Percentiles rank a stretch among this genome's conserved stretches.
Evolutionary conservation across 2,797 vertebrate species (phyloP).

Genomic region (Aphelocoma californica): DNA sequence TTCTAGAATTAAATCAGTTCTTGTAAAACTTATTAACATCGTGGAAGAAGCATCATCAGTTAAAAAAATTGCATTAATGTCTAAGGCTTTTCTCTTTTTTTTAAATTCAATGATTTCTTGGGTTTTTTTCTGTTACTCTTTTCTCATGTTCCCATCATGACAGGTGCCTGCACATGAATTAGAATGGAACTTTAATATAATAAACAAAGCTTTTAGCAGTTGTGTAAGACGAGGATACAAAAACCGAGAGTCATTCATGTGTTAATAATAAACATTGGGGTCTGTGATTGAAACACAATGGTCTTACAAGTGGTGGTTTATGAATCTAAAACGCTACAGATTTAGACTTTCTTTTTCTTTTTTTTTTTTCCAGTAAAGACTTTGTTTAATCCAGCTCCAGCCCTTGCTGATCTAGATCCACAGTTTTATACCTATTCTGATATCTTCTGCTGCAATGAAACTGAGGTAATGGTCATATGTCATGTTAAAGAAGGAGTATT

Average conservation of each 20-base stretch:
- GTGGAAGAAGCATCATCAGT: not conserved
- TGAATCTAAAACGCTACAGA: not conserved
- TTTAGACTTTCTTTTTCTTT: not conserved
- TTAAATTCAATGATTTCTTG: not conserved
- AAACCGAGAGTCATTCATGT: not conserved
- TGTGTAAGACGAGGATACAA: not conserved
- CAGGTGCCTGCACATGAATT: not conserved
- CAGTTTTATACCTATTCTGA: slow-evolving; percentile 88
- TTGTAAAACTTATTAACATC: not conserved
- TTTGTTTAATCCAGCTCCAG: slow-evolving; percentile 95
- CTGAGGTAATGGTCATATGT: slow-evolving; percentile 83
- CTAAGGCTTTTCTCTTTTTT: not conserved
- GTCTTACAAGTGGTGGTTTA: not conserved
- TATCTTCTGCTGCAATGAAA: slow-evolving; percentile 97
- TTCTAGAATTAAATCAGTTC: not conserved
- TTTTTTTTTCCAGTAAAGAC: slow-evolving; percentile 85
- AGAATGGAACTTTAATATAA: not conserved
- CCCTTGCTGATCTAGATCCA: slow-evolving; percentile 84
- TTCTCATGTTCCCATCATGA: not conserved
- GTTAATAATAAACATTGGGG: not conserved
- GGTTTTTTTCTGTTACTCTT: not conserved
- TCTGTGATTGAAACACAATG: not conserved
- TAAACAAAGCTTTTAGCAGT: not conserved
- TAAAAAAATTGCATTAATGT: not conserved
- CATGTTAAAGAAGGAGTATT: not conserved